Percentiles rank a stretch among this genome's conserved stretches.
Evolutionary conservation across 2,888 invertebrate species (phyloP).

Genomic region (Hyposoter dolosus): DNA sequence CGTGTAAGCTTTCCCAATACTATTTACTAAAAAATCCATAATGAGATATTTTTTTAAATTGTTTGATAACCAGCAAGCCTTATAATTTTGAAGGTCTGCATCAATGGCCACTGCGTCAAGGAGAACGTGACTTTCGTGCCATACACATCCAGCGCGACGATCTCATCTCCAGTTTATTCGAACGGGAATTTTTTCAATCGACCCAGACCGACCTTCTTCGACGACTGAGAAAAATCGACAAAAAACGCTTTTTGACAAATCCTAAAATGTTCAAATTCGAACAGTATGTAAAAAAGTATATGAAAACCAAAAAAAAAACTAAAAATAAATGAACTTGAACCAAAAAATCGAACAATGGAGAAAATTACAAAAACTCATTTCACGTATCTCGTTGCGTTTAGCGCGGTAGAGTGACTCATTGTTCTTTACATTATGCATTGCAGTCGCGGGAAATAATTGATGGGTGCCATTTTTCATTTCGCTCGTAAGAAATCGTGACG

Average conservation of each 20-base stretch:
- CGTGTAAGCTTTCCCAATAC: constrained; percentile 87
- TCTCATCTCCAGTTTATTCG: not conserved
- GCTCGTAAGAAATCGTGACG: not conserved
- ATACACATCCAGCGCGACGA: constrained; percentile 29
- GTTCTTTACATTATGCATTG: not conserved
- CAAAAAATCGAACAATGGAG: not conserved
- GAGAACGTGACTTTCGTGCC: constrained; percentile 84
- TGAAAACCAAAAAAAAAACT: not conserved
- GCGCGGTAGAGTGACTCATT: constrained; percentile 19
- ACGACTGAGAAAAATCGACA: not conserved
- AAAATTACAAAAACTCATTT: not conserved
- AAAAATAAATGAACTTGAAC: not conserved
- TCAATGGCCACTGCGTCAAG: constrained; percentile 94
- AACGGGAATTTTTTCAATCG: not conserved
- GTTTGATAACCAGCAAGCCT: not conserved
- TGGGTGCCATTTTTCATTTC: not conserved
- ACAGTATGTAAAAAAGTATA: not conserved
- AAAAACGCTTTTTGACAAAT: not conserved
- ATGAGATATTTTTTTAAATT: not conserved
- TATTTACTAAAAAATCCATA: not conserved
- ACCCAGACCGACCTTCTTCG: not conserved
- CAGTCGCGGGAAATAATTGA: constrained; percentile 6
- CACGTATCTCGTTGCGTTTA: not conserved
- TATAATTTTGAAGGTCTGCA: constrained; percentile 86
- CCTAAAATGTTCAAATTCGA: not conserved